A percentile compares a stretch with the other conserved stretches of the same genome.
Evolutionary conservation across 1,140 invertebrate species (phyloP).

Genomic region (Drosophila funebris): DNA sequence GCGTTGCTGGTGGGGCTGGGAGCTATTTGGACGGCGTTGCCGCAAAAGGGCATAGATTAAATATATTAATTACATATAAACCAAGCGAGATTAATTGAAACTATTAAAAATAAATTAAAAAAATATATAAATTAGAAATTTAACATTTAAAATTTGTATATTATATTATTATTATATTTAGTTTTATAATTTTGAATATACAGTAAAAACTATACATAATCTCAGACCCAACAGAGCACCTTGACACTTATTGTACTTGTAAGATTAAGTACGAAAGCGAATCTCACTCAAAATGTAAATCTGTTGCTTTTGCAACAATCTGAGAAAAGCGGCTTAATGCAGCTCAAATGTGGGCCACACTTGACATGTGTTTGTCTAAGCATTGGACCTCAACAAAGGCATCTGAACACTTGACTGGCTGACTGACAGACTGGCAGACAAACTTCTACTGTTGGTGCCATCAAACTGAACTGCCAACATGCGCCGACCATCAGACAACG

Average conservation of each 20-base stretch:
- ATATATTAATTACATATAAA: neutral
- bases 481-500: slow-evolving; percentile 39
- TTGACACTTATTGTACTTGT: neutral
- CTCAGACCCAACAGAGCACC: no score
- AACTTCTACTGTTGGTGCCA: slow-evolving; percentile 5
- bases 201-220: neutral
- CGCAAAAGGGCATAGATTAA: slow-evolving; percentile 34
- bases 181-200: no score
- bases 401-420: neutral
- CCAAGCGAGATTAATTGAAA: neutral
- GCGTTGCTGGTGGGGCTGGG: slow-evolving; percentile 47
- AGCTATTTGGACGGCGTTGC: slow-evolving; percentile 39
- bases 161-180: no score
- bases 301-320: neutral
- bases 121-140: neutral
- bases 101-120: neutral
- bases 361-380: slow-evolving; percentile 1
- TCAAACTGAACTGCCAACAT: slow-evolving; percentile 42
- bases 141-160: no score
- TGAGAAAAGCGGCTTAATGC: slow-evolving; percentile 9
- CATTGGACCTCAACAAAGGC: neutral
- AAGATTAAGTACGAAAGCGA: neutral
- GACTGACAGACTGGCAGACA: neutral
- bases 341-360: slow-evolving; percentile 3
- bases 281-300: neutral